phyloP scores from a whole-genome alignment of 1,140 invertebrate species.

The Liolophura sinensis region DNA sequence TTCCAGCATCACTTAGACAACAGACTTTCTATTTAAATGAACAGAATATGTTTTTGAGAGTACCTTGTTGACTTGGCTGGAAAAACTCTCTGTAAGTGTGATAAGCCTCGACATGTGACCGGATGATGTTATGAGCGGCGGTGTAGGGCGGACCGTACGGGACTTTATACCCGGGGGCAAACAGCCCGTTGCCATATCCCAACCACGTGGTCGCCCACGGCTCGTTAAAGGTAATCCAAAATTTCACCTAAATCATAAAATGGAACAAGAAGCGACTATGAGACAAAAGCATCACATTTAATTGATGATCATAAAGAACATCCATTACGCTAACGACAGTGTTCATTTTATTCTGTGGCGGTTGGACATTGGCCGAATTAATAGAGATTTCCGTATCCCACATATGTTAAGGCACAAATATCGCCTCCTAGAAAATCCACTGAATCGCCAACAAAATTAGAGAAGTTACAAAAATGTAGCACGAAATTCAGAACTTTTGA shows the following conservation, averaged over 20 bases:
- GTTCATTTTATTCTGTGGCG: background rate
- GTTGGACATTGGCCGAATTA: background rate
- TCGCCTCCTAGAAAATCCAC: no score
- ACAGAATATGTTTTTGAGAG: no score
- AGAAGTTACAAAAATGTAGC: no score
- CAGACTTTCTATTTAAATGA: no score
- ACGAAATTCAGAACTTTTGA: no score
- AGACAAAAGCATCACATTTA: no score
- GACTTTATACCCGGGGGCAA: conserved; percentile 16
- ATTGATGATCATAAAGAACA: background rate
- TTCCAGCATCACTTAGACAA: no score
- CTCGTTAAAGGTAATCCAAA: conserved; percentile 54
- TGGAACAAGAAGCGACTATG: background rate
- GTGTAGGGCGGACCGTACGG: conserved; percentile 4
- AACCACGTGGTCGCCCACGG: conserved; percentile 22
- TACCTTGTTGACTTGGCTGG: conserved; percentile 16
- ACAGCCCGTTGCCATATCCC: conserved; percentile 28
- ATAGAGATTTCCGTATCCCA: no score
- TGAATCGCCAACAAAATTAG: no score
- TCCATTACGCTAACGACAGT: background rate
- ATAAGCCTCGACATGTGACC: conserved; percentile 31
- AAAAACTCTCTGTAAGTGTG: conserved; percentile 20
- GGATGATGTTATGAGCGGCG: conserved; percentile 24
- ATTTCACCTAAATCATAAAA: conserved; percentile 32
- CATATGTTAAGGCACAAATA: no score